Percentiles rank a stretch among this genome's conserved stretches.
Evolutionary conservation across 2,113 vertebrate genomes (phyloP).

Genomic region (Etheostoma spectabile): DNA sequence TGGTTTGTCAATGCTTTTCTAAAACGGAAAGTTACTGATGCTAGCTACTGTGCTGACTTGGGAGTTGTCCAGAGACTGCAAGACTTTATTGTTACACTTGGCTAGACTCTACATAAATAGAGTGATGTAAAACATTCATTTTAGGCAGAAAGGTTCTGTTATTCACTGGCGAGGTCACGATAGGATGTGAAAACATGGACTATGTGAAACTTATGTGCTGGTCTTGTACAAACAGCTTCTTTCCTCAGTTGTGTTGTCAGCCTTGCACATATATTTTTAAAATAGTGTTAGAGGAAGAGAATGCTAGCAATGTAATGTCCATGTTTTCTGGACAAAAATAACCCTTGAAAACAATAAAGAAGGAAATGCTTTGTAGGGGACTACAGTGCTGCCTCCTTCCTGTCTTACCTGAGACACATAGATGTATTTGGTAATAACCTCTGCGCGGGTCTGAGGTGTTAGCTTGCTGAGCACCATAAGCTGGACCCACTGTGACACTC

Average conservation of each 20-base stretch:
- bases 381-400: background rate
- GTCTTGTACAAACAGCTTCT: background rate
- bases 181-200: background rate
- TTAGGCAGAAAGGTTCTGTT: background rate
- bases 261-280: background rate
- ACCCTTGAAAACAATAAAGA: background rate
- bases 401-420: conserved; percentile 92
- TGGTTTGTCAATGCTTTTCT: background rate
- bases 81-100: background rate
- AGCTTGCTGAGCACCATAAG: conserved; percentile 99
- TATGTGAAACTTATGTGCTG: background rate
- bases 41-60: background rate
- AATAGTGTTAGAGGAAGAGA: background rate
- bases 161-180: background rate
- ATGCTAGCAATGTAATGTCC: background rate
- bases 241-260: background rate
- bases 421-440: conserved; percentile 98
- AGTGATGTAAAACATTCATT: background rate
- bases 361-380: background rate
- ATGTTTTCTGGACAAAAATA: background rate
- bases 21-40: background rate
- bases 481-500: conserved; percentile 98
- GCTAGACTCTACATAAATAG: background rate
- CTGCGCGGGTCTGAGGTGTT: conserved; percentile 93
- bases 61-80: background rate